Evolutionary conservation across 2,113 vertebrate species (phyloP).

Genomic region (Calidris pugnax): DNA sequence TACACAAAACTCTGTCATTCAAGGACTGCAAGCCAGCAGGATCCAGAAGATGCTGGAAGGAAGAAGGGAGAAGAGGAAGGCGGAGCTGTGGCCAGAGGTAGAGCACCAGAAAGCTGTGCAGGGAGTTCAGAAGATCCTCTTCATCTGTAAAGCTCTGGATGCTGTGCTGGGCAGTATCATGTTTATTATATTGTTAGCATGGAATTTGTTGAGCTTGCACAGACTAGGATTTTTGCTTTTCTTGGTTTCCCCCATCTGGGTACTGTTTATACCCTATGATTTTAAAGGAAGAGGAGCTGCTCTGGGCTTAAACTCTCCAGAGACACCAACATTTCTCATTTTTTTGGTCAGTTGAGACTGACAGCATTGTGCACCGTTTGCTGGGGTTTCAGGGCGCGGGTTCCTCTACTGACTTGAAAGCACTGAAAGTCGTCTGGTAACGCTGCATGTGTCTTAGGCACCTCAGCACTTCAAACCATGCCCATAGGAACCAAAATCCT

Average conservation of each 20-base stretch:
- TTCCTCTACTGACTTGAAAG: neutral
- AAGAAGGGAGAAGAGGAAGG: constrained; percentile 32
- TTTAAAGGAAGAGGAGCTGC: neutral
- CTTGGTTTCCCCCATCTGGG: neutral
- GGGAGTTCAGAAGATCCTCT: constrained; percentile 44
- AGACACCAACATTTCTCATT: neutral
- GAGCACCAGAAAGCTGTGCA: constrained; percentile 3
- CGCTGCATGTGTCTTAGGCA: neutral
- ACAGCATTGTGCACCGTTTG: rapidly evolving
- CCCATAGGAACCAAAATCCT: too few species aligned
- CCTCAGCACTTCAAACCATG: neutral
- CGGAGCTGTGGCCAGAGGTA: neutral
- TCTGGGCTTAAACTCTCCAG: neutral
- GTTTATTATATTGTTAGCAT: neutral
- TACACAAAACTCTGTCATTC: constrained; percentile 46
- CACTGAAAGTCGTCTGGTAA: neutral
- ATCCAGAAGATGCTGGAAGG: constrained; percentile 45
- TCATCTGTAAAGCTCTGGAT: neutral
- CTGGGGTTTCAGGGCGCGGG: neutral
- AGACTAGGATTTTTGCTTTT: neutral
- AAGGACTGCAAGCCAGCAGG: constrained; percentile 57
- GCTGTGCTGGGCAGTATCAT: neutral
- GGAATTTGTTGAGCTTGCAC: neutral
- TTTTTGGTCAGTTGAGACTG: neutral
- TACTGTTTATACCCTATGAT: neutral